Percentiles rank a stretch among this genome's conserved stretches.
Evolutionary conservation across 2,797 vertebrate species (phyloP).

Genomic region (Natrix natrix): DNA sequence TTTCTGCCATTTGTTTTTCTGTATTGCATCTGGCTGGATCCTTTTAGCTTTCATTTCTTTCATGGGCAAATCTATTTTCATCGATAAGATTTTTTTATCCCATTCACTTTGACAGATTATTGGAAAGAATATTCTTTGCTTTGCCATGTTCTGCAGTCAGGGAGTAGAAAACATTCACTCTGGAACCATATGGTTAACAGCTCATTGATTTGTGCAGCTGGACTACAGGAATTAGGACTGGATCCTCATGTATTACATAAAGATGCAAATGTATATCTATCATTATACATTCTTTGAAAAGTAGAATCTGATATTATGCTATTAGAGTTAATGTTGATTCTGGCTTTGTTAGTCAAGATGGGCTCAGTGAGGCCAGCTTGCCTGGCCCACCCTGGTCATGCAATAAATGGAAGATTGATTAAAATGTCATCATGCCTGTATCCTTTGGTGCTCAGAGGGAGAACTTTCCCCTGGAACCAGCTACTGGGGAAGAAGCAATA

Average conservation of each 20-base stretch:
- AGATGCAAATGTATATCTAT: neutral
- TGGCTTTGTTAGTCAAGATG: neutral
- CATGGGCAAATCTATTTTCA: neutral
- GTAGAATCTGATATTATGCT: neutral
- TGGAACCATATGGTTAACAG: slow-evolving; percentile 1
- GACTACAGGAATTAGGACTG: neutral
- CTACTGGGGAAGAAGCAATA: neutral
- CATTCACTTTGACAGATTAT: neutral
- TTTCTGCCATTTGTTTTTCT: slow-evolving; percentile 4
- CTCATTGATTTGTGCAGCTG: neutral
- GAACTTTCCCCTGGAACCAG: neutral
- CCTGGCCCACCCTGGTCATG: neutral
- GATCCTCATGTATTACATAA: neutral
- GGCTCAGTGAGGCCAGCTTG: neutral
- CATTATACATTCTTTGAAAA: neutral
- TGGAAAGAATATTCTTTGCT: neutral
- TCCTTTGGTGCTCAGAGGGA: neutral
- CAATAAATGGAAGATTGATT: neutral
- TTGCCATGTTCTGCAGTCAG: neutral
- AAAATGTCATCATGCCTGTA: neutral
- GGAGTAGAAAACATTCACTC: neutral
- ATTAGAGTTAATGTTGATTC: neutral
- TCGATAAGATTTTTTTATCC: slow-evolving; percentile 1
- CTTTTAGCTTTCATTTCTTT: accelerated
- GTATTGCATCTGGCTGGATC: neutral